Evolutionary conservation across 2,113 vertebrate species (phyloP).

Genomic region (Thryonomys swinderianus): DNA sequence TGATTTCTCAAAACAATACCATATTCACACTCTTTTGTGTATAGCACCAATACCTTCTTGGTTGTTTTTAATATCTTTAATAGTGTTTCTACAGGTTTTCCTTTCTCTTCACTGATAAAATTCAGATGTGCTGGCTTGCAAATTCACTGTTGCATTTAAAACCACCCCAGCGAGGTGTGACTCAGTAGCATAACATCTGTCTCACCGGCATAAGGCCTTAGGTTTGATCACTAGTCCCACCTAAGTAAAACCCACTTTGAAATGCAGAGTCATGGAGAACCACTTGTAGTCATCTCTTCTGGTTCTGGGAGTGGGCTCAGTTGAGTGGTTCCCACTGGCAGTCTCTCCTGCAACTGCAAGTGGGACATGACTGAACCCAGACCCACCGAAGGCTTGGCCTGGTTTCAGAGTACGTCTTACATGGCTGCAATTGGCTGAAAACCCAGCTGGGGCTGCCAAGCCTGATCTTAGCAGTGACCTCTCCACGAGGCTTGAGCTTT

Average conservation of each 20-base stretch:
- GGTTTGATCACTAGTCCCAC: background rate
- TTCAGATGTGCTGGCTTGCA: background rate
- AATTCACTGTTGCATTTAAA: background rate
- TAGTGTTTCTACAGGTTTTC: background rate
- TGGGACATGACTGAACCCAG: background rate
- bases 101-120: background rate
- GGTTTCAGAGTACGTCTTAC: background rate
- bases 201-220: background rate
- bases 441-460: background rate
- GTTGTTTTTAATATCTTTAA: background rate
- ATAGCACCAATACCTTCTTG: background rate
- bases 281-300: background rate
- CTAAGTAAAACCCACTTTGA: background rate
- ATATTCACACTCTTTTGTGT: conserved; percentile 12
- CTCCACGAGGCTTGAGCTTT: background rate
- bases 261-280: background rate
- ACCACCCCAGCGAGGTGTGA: background rate
- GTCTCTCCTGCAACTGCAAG: background rate
- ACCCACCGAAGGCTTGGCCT: background rate
- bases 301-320: background rate
- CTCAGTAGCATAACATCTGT: background rate
- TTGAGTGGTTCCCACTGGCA: background rate
- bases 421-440: background rate
- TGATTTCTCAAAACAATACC: conserved; percentile 12
- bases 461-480: no score